Evolutionary conservation across 2,113 vertebrate genomes (phyloP), one percentile per base, ranked within the genome.

Genomic region (Odontesthes bonariensis): DNA sequence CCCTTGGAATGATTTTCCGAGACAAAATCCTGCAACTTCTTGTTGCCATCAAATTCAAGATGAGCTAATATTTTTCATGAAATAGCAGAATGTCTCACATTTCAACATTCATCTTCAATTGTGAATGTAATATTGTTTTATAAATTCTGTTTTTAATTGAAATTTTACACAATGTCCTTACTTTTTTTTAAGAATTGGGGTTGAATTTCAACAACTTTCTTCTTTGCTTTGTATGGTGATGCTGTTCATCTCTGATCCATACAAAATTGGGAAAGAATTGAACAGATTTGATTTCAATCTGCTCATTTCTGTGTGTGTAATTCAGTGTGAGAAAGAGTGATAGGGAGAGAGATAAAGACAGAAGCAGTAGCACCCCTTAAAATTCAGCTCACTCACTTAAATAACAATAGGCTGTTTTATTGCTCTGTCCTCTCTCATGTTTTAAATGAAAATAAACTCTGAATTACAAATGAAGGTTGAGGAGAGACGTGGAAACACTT

Each of bases 381-480:
- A 58, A 77, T 82, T 61, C 55, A 61, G 62, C 22, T 59, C 69
- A 16, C 8, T 54, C 33, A 3, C 8, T 22, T 11, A 47, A n/a
- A 27, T 65, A 69, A 69, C 35, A 83, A 60, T 49, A 47, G 40
- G 4, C 19, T 53, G 47, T 35, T 57, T 76, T 68, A 68, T 35
- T 57, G 69, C 52, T 57, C 14, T 35, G 49, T 66, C 44, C 3
- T 60, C 47, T 64, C 44, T 27, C 27, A 58, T 11, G 54, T 64
- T 70, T 46, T 22, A 65, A 77, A 63, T 9, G 20, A 72, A 75
- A 66, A 49, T 51, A 20, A 75, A 57, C 49, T 47, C 64, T 44
- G 23, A 75, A 82, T 32, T 60, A 67, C 35, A 64, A 79, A 31
- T 19, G 31, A 60, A 67, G 20, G 31, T 64, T 69, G 54, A 81